Evolutionary conservation across 2,888 invertebrate species (phyloP).

Genomic region (Aporophyla lueneburgensis): DNA sequence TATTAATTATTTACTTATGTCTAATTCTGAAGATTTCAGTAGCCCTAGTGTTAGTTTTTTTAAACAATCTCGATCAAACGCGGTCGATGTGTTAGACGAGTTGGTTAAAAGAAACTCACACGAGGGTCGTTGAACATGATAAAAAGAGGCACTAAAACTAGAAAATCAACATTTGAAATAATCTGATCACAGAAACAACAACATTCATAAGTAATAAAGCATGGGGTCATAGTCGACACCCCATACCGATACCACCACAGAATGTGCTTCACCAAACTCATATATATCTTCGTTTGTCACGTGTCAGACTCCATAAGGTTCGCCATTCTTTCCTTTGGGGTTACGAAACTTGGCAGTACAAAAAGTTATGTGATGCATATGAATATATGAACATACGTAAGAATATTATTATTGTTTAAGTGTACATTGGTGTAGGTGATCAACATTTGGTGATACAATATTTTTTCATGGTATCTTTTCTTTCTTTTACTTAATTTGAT

Average conservation of each 20-base stretch:
- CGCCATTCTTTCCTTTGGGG: conserved; percentile 5
- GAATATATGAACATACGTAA: not conserved
- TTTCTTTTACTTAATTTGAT: no score
- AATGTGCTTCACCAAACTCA: not conserved
- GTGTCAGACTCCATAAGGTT: conserved; percentile 3
- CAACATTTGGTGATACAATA: no score
- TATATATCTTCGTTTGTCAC: conserved; percentile 12
- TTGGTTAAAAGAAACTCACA: no score
- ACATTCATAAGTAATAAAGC: not conserved
- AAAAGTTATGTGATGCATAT: not conserved
- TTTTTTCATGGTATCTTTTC: no score
- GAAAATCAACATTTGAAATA: no score
- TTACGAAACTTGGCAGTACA: not conserved
- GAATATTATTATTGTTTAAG: not conserved
- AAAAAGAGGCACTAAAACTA: no score
- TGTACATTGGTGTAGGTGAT: not conserved
- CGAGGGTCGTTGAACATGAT: no score
- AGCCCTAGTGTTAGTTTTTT: no score
- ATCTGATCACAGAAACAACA: no score
- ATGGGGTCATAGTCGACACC: not conserved
- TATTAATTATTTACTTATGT: not conserved
- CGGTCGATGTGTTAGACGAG: no score
- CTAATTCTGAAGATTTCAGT: not conserved
- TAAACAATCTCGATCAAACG: no score
- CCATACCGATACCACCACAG: not conserved